These are phyloP conservation scores for Clavelina lepadiformis DNA, from an alignment of 23 tunicate genomes.

Conservation along the genomic window DNA sequence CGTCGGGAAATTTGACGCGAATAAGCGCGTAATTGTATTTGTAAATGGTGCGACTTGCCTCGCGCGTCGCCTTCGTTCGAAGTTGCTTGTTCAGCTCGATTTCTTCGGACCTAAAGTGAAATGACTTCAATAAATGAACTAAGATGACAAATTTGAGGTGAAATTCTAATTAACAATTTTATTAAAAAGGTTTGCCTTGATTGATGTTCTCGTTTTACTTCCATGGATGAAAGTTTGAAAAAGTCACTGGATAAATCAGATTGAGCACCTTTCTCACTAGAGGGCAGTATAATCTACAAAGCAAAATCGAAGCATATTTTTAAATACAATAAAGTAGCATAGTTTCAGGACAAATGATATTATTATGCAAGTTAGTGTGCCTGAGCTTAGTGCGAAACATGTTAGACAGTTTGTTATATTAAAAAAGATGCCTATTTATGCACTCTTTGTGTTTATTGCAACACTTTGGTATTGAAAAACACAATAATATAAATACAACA, in stretches of 20 bases:
- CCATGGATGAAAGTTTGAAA: constrained; percentile 35
- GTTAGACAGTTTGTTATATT: too few species aligned
- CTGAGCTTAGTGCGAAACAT: too few species aligned
- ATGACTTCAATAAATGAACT: background rate
- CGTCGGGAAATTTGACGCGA: constrained; percentile 69
- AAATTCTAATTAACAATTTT: background rate
- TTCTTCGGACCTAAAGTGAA: constrained; percentile 29
- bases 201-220: constrained; percentile 50
- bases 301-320: too few species aligned
- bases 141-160: background rate
- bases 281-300: constrained; percentile 9
- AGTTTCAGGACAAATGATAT: too few species aligned
- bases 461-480: too few species aligned
- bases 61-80: constrained; percentile 82
- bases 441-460: too few species aligned
- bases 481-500: background rate
- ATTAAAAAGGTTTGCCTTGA: constrained; percentile 23
- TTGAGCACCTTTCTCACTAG: background rate
- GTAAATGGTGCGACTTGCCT: constrained; percentile 8
- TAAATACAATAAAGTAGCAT: too few species aligned
- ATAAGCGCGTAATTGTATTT: constrained; percentile 38
- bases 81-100: constrained; percentile 64
- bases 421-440: too few species aligned
- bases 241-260: constrained; percentile 40
- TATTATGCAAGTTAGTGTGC: too few species aligned